Percentiles rank a stretch among this genome's conserved stretches.
Evolutionary conservation across 2,888 invertebrate species (phyloP).

Genomic region (Megaustenia siamemsis): DNA sequence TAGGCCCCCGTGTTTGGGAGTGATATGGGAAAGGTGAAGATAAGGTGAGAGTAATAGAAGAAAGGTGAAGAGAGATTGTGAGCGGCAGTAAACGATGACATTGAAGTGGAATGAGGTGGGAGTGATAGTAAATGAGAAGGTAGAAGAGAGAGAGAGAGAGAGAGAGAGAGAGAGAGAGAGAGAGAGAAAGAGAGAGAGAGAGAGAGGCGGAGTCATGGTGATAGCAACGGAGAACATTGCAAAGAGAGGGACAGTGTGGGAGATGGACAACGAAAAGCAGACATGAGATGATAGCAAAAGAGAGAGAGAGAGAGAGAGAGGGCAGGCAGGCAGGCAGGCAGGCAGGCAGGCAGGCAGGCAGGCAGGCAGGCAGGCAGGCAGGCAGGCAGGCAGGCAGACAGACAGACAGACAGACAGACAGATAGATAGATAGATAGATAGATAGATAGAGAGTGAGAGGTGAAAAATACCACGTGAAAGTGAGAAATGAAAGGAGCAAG

Average conservation of each 20-base stretch:
- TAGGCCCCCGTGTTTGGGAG: too few relatives aligned
- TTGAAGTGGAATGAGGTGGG: background rate
- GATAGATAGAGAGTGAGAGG: background rate
- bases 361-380: background rate
- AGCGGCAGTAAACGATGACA: background rate
- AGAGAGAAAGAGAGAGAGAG: background rate
- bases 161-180: background rate
- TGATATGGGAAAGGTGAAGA: background rate
- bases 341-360: background rate
- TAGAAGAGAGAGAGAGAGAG: background rate
- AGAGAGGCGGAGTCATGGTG: background rate
- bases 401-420: background rate
- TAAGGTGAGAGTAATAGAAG: background rate
- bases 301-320: background rate
- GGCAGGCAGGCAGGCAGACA: background rate
- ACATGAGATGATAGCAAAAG: background rate
- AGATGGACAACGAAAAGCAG: background rate
- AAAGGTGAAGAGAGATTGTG: background rate
- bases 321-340: background rate
- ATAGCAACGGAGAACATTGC: background rate
- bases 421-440: too few relatives aligned
- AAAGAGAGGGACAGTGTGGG: background rate
- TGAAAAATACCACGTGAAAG: background rate
- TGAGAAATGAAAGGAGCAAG: background rate
- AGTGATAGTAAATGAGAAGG: background rate